Conservation (phyloP, 2,888 invertebrate species). For the Dorcus hopei region DNA sequence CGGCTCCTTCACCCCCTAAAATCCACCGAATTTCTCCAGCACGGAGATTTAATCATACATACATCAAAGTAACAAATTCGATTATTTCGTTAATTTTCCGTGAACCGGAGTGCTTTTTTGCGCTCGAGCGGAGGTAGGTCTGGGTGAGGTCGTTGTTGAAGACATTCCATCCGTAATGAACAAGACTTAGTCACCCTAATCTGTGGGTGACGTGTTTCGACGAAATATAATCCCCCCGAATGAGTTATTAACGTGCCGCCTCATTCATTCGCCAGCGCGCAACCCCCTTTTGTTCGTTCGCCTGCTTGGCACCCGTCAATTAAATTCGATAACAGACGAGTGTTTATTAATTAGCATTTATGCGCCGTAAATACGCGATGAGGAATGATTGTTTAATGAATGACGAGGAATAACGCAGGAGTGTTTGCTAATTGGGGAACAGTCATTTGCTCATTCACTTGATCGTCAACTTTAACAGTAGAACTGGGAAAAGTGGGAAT, state of each 20-base stretch:
- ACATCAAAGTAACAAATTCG: no score
- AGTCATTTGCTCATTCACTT: no score
- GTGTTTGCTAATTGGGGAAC: no score
- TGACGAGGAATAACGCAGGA: no score
- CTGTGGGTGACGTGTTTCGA: slow-evolving; percentile 17
- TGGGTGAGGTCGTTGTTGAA: background rate
- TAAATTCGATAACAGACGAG: slow-evolving; percentile 13
- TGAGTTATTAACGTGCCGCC: slow-evolving; percentile 5
- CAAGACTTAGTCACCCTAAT: slow-evolving; percentile 25
- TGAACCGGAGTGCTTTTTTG: background rate
- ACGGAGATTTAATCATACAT: no score
- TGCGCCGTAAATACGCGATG: background rate
- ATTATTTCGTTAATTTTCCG: no score
- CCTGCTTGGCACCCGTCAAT: slow-evolving; percentile 9
- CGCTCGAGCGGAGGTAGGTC: background rate
- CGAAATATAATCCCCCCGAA: background rate
- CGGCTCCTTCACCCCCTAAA: background rate
- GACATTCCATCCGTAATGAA: slow-evolving; percentile 22
- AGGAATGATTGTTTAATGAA: no score
- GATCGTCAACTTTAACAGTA: no score
- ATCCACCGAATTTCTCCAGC: no score
- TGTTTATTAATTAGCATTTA: slow-evolving; percentile 11
- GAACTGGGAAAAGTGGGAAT: no score
- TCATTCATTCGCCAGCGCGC: background rate
- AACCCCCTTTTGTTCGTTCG: slow-evolving; percentile 5